A percentile compares a stretch with the other conserved stretches of the same genome.
Evolutionary conservation across 1,140 invertebrate species (phyloP).

Genomic region (Anagrus nilaparvatae): DNA sequence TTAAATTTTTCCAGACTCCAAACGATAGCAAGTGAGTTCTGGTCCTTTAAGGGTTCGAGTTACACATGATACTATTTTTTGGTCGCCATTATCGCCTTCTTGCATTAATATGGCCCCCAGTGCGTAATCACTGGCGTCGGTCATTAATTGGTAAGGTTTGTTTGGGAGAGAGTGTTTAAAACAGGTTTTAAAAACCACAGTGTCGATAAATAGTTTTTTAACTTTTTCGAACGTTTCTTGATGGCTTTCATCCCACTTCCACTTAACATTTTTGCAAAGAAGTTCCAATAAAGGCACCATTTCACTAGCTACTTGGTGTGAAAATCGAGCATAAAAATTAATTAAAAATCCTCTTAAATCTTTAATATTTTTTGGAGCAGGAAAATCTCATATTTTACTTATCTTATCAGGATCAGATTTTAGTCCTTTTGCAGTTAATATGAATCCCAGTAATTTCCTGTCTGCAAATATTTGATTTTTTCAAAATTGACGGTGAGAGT

Average conservation of each 20-base stretch:
- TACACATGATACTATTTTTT: not conserved
- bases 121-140: slow-evolving; percentile 6
- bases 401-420: not conserved
- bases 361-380: not conserved
- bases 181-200: slow-evolving; percentile 1
- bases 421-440: too few species aligned
- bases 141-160: not conserved
- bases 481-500: too few species aligned
- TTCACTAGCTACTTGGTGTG: not conserved
- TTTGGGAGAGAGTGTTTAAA: slow-evolving; percentile 1
- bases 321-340: slow-evolving; percentile 7
- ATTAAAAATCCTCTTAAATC: slow-evolving; percentile 4
- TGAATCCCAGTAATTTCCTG: too few species aligned
- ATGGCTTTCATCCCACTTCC: not conserved
- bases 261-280: slow-evolving; percentile 1
- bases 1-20: slow-evolving; percentile 3
- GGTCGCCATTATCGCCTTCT: not conserved
- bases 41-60: not conserved
- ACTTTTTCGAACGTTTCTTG: not conserved
- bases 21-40: not conserved
- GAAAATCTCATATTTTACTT: not conserved
- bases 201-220: slow-evolving; percentile 5
- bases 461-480: too few species aligned
- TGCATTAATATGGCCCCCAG: slow-evolving; percentile 8
- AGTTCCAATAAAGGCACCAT: slow-evolving; percentile 7